Evolutionary conservation across 2,888 invertebrate genomes (phyloP).

Genomic region (Phorcus lineatus): DNA sequence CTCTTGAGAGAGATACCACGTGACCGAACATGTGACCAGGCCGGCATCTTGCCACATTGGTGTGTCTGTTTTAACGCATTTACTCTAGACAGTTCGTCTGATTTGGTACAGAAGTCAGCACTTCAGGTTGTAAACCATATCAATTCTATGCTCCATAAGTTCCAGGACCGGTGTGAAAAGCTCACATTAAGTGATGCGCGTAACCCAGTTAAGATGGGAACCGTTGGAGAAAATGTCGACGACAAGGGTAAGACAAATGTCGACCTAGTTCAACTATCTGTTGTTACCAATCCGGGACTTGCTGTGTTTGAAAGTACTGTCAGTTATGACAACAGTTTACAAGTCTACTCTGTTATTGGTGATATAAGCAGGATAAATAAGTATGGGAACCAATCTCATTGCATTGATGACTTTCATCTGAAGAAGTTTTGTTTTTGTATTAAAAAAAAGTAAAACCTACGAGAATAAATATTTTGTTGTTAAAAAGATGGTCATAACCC

Average conservation of each 20-base stretch:
- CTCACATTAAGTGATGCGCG: neutral
- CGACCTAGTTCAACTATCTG: neutral
- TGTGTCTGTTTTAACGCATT: constrained; percentile 25
- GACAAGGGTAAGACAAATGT: neutral
- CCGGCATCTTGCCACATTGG: constrained; percentile 84
- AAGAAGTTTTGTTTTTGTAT: neutral
- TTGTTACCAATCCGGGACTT: constrained; percentile 10
- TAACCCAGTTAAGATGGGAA: neutral
- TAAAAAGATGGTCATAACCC: no score
- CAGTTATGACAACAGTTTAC: neutral
- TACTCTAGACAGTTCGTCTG: neutral
- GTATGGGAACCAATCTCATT: neutral
- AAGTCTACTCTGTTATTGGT: neutral
- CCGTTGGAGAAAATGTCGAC: neutral
- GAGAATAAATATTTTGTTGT: no score
- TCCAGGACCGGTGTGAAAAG: neutral
- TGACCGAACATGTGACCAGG: constrained; percentile 84
- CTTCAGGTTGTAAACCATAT: constrained; percentile 12
- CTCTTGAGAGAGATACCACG: constrained; percentile 84
- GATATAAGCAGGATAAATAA: neutral
- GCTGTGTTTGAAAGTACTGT: constrained; percentile 29
- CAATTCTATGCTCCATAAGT: neutral
- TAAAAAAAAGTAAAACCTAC: no score
- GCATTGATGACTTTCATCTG: neutral
- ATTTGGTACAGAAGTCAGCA: neutral